Evolutionary conservation across 2,113 vertebrate genomes (phyloP).

Genomic region (Tricholaema leucomelas): DNA sequence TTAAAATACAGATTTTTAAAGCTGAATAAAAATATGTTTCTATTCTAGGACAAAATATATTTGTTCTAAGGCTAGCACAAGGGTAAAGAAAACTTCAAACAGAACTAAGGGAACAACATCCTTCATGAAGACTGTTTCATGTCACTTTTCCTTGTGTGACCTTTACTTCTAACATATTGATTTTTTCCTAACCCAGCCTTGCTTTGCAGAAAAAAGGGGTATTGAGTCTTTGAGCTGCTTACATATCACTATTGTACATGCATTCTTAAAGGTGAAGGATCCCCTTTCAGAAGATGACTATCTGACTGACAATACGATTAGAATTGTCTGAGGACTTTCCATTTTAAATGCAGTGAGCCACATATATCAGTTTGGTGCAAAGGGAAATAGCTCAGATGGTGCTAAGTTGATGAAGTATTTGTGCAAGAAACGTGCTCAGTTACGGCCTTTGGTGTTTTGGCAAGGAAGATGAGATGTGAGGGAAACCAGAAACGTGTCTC

Average conservation of each 20-base stretch:
- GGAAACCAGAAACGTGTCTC: neutral
- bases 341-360: constrained; percentile 69
- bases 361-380: constrained; percentile 48
- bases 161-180: constrained; percentile 85
- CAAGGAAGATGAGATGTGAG: neutral
- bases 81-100: constrained; percentile 81
- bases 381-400: neutral
- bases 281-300: constrained; percentile 74
- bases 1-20: constrained; percentile 72
- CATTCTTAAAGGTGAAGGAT: constrained; percentile 79
- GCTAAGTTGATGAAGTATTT: constrained; percentile 50
- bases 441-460: constrained; percentile 4
- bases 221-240: constrained; percentile 82
- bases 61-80: constrained; percentile 69
- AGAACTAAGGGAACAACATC: constrained; percentile 79
- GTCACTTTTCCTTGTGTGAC: constrained; percentile 81
- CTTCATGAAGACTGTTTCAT: constrained; percentile 81
- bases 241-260: constrained; percentile 78
- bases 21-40: constrained; percentile 65
- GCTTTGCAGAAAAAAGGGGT: constrained; percentile 83
- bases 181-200: constrained; percentile 81
- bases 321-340: constrained; percentile 74
- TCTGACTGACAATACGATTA: constrained; percentile 79
- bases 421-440: neutral
- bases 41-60: constrained; percentile 70